phyloP scores from a whole-genome alignment of 2,797 vertebrate genomes.

The Prionace glauca region DNA sequence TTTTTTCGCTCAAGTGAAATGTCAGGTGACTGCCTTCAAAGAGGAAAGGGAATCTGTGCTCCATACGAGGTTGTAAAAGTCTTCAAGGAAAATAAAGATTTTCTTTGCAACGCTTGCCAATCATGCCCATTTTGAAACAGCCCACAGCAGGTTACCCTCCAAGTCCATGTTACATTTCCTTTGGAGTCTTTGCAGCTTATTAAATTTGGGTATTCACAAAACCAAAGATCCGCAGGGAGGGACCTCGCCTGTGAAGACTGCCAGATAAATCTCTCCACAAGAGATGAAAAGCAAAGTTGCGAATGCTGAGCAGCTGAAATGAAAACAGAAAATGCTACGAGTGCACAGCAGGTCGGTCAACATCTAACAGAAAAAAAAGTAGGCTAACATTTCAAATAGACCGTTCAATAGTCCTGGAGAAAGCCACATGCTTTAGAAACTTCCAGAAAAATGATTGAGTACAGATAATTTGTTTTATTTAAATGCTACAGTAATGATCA shows the following conservation, averaged over 20 bases:
- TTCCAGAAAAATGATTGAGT: neutral
- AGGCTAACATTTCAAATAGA: neutral
- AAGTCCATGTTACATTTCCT: too few species aligned
- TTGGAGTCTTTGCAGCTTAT: neutral
- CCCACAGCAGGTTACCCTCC: neutral
- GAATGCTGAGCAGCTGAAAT: conserved; percentile 1
- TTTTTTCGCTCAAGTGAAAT: neutral
- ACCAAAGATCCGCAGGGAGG: neutral
- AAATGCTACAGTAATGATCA: neutral
- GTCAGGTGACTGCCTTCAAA: neutral
- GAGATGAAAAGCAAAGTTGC: neutral
- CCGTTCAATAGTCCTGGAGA: neutral
- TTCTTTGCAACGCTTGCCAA: neutral
- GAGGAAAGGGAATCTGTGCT: neutral
- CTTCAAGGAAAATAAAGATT: neutral
- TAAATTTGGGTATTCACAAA: neutral
- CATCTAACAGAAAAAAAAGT: neutral
- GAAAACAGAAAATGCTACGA: neutral
- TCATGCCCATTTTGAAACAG: neutral
- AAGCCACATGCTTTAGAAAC: neutral
- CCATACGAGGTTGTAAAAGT: neutral
- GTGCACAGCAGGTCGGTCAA: neutral
- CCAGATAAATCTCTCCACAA: neutral
- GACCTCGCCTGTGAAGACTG: neutral
- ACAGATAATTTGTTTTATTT: neutral